Evolutionary conservation across 2,888 invertebrate genomes (phyloP), one percentile per base, ranked within the genome.

Genomic region (Tetragnatha montana): DNA sequence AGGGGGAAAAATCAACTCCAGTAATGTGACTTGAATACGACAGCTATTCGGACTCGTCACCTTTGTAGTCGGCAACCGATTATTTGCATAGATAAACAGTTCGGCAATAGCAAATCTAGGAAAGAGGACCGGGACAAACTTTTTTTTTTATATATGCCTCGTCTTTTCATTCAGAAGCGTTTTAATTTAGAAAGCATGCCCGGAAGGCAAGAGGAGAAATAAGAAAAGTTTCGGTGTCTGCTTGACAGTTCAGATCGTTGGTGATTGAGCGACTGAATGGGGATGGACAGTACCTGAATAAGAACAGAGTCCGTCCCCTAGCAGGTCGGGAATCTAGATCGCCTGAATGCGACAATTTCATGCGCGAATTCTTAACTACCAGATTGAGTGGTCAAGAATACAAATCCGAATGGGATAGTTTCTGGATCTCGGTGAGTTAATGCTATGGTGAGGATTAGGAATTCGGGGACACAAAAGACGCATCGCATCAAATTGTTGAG

Each of bases 31-130:
- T 73, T 35, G 82, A 21, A 82, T 80, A 80, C n/a, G 50, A 49
- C 76, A 60, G 60, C 14, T 60, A 0, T 17, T 73, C 74, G 51
- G 17, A 22, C 50, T 22, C 82, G 82, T 73, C 82, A 82, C 82
- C 82, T 82, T 50, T 50, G 14, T 50, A 50, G 19, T 76, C 17
- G 50, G 76, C 35, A 82, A 82, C 82, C 51, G 74, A 22, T 73
- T 21, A 82, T 82, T 82, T 82, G 74, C 82, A 82, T 82, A 35
- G 6, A 35, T 74, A 82, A 82, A 60, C 73, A 71, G 82, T 51
- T 60, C 82, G 73, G 22, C 73, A 82, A 74, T 74, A 74, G 12
- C 82, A 51, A 71, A 71, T 71, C 73, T 74, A 17, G 35, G 70
- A 71, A 70, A 60, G 76, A 85, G 78, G 78, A 78, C 70, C 75